Conservation (phyloP, 2,888 invertebrate species). For the Caenorhabditis japonica region DNA sequence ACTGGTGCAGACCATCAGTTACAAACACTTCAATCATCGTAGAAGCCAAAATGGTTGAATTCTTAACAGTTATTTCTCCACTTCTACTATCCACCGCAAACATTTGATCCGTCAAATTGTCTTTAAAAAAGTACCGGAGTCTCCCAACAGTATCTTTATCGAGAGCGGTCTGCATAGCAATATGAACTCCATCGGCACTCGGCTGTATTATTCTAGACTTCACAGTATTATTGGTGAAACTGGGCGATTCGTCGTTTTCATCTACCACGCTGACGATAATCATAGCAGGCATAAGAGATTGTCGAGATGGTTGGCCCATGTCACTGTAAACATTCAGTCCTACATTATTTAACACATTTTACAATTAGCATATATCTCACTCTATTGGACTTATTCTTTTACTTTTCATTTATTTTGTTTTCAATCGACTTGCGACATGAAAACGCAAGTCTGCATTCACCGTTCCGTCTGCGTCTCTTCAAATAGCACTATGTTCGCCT, state of each 20-base stretch:
- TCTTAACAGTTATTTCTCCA: slow-evolving; percentile 82
- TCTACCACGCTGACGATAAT: slow-evolving; percentile 84
- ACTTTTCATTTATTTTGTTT: too few species aligned
- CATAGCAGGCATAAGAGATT: slow-evolving; percentile 85
- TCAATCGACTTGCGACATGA: too few species aligned
- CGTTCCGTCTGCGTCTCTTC: too few species aligned
- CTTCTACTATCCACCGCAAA: slow-evolving; percentile 87
- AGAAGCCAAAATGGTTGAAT: slow-evolving; percentile 30
- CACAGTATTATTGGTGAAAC: slow-evolving; percentile 67
- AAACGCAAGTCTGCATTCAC: too few species aligned
- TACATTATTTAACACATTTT: too few species aligned
- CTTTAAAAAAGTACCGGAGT: slow-evolving; percentile 58
- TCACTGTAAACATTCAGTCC: slow-evolving; percentile 65
- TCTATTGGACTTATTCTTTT: too few species aligned
- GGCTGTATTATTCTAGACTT: slow-evolving; percentile 77
- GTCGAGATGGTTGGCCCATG: slow-evolving; percentile 85
- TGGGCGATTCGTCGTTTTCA: slow-evolving; percentile 79
- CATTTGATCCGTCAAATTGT: slow-evolving; percentile 1
- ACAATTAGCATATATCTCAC: too few species aligned
- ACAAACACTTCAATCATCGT: slow-evolving; percentile 58
- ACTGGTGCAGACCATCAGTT: slow-evolving; percentile 65
- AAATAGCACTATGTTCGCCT: too few species aligned
- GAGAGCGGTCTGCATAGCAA: slow-evolving; percentile 56
- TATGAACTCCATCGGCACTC: slow-evolving; percentile 85
- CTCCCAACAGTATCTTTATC: slow-evolving; percentile 77